phyloP scores from a whole-genome alignment of 2,888 invertebrate genomes.

The Abrostola triplasia region DNA sequence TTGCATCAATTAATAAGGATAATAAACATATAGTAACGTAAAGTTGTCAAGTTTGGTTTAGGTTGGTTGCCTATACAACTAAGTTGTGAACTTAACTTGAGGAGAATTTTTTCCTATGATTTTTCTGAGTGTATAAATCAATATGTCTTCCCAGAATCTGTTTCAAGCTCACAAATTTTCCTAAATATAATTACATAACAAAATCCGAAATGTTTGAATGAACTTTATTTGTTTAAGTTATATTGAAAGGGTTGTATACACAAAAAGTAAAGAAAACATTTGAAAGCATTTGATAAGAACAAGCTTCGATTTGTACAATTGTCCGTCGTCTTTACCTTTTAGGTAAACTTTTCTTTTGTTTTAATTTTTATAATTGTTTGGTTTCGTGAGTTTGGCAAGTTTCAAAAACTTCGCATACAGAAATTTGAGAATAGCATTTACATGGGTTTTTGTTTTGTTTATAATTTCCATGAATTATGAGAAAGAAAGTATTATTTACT shows the following conservation, averaged over 20 bases:
- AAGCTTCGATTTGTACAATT: constrained; percentile 29
- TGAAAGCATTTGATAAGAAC: constrained; percentile 14
- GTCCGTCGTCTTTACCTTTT: constrained; percentile 15
- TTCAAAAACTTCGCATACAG: constrained; percentile 21
- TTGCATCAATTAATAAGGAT: too few relatives aligned
- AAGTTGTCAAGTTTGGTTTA: too few relatives aligned
- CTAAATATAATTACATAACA: too few relatives aligned
- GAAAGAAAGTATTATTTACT: neutral
- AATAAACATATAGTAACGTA: too few relatives aligned
- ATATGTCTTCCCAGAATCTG: too few relatives aligned
- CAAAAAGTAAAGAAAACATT: constrained; percentile 7
- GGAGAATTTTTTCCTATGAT: too few relatives aligned
- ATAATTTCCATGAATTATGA: constrained; percentile 5
- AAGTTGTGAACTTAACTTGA: too few relatives aligned
- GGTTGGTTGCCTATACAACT: too few relatives aligned
- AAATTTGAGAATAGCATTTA: constrained; percentile 25
- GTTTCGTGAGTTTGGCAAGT: constrained; percentile 30
- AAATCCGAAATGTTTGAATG: too few relatives aligned
- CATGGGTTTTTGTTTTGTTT: constrained; percentile 36
- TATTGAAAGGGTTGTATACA: neutral
- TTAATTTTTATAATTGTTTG: constrained; percentile 33
- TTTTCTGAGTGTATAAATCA: too few relatives aligned
- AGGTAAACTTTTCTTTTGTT: constrained; percentile 7
- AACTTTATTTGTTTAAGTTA: neutral
- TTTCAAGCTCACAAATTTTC: too few relatives aligned